Conservation (phyloP, 2,888 invertebrate genomes). For the Meteorus colon region DNA sequence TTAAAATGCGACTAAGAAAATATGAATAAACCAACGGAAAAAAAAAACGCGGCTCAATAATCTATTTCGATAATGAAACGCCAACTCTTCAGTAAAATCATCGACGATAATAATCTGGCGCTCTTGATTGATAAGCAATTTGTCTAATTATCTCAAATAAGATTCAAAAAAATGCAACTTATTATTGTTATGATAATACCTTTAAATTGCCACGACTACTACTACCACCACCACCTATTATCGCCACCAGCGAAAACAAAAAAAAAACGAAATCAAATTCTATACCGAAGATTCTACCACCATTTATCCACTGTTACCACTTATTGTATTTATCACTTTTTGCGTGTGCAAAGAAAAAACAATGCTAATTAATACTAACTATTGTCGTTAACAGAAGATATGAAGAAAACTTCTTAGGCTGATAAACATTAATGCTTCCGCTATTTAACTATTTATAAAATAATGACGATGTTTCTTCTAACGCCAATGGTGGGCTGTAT, state of each 20-base stretch:
- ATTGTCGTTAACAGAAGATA: conserved; percentile 15
- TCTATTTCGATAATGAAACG: conserved; percentile 28
- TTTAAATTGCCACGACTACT: conserved; percentile 40
- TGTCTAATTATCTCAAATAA: not conserved
- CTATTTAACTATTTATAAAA: conserved; percentile 14
- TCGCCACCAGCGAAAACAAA: conserved; percentile 32
- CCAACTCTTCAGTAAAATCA: conserved; percentile 17
- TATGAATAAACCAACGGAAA: conserved; percentile 13
- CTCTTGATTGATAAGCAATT: not conserved
- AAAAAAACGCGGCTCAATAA: conserved; percentile 10
- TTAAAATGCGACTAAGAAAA: conserved; percentile 24
- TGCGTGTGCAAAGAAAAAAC: conserved; percentile 27
- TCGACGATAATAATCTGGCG: conserved; percentile 6
- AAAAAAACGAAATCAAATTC: conserved; percentile 31
- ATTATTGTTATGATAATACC: conserved; percentile 42
- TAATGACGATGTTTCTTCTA: not conserved
- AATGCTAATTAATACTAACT: conserved; percentile 31
- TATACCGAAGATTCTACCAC: conserved; percentile 36
- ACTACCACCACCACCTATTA: conserved; percentile 52
- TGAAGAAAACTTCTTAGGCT: conserved; percentile 19
- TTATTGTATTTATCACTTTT: conserved; percentile 42
- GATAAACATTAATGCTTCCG: conserved; percentile 31
- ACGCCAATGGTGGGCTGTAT: conserved; percentile 18
- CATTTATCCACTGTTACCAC: conserved; percentile 44
- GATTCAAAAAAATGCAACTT: conserved; percentile 20